Base-by-base conservation (phyloP, 2,113 vertebrate species). In the Sphaerodactylus townsendi region DNA sequence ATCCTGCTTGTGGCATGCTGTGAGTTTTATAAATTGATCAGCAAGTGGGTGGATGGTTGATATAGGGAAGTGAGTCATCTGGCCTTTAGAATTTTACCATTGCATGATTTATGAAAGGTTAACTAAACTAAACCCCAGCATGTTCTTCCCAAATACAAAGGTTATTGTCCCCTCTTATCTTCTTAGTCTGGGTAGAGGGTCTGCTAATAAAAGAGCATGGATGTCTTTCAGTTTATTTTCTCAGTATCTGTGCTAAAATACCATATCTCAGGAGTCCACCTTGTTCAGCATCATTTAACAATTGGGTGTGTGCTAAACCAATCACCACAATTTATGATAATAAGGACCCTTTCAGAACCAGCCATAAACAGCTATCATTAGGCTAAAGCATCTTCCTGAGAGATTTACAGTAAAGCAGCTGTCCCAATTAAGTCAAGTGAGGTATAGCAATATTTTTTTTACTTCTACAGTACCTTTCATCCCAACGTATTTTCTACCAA, bases 381-480 rank as follows among this genome's bases (percentile, higher is more conserved):
- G 37, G 25, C 84, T 85, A 81, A 89, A 86, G 83, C 84, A 77
- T 70, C 76, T 85, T 77, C 44, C 65, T 74, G 53, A 37, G 71
- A 90, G 21, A 10, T 82, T 84, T 77, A 90, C 7, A 85, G 70
- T 77, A 80, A 81, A 93, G 91, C 91, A 17, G 1, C 37, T 89
- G 19, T 83, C 72, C 73, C 23, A 89, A 89, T 93, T 93, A 93
- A 90, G 50, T 35, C 44, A 33, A 85, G n/a, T 80, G 81, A 81
- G 73, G 41, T 84, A 71, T 70, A 87, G 81, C 79, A 88, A 88
- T 90, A 92, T 93, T 93, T 93, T 93, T 93, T 87, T 90, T 5
- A 50, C 84, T 89, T 85, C 85, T 80, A 69, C 5, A 68, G 56
- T 74, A 87, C 66, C 82, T 92, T 88, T 79, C 33, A 73, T 84